phyloP scores from a whole-genome alignment of 2,888 invertebrate species.

The Sceliomorpha sp. region DNA sequence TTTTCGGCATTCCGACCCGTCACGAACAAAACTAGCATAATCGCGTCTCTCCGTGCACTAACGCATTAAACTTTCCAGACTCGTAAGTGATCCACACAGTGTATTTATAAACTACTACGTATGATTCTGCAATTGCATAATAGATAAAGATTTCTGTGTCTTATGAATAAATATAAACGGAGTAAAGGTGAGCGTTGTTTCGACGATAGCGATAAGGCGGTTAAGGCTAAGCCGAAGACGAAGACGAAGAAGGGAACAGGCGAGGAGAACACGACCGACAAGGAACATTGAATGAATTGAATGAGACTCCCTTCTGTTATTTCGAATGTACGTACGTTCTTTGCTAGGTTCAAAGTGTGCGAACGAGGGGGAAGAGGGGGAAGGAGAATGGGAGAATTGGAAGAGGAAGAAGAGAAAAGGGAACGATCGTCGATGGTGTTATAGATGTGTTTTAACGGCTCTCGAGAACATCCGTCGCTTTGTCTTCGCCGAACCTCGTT shows the following conservation, averaged over 20 bases:
- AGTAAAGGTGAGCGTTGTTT: conserved; percentile 31
- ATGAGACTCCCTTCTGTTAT: conserved; percentile 18
- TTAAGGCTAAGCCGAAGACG: conserved; percentile 8
- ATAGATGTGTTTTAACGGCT: too few relatives aligned
- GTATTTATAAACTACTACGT: conserved; percentile 62
- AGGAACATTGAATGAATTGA: conserved; percentile 31
- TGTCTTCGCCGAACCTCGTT: too few relatives aligned
- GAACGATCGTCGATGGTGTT: too few relatives aligned
- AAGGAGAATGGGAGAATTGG: too few relatives aligned
- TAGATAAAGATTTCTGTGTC: conserved; percentile 75
- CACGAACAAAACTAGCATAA: conserved; percentile 67
- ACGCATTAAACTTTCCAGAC: conserved; percentile 73
- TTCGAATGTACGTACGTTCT: conserved; percentile 18
- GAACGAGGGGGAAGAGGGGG: too few relatives aligned
- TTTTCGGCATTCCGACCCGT: too few relatives aligned
- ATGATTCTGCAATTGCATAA: conserved; percentile 74
- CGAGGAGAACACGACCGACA: too few relatives aligned
- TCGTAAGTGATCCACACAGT: conserved; percentile 72
- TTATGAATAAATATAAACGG: conserved; percentile 65
- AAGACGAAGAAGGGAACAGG: conserved; percentile 10
- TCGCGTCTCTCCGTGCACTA: conserved; percentile 75
- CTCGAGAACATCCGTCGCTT: too few relatives aligned
- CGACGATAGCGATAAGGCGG: conserved; percentile 21
- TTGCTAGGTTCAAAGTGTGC: conserved; percentile 14
- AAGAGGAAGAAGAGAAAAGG: too few relatives aligned